Conservation (phyloP, 2,113 vertebrate genomes). For the Periophthalmodon schlosseri region DNA sequence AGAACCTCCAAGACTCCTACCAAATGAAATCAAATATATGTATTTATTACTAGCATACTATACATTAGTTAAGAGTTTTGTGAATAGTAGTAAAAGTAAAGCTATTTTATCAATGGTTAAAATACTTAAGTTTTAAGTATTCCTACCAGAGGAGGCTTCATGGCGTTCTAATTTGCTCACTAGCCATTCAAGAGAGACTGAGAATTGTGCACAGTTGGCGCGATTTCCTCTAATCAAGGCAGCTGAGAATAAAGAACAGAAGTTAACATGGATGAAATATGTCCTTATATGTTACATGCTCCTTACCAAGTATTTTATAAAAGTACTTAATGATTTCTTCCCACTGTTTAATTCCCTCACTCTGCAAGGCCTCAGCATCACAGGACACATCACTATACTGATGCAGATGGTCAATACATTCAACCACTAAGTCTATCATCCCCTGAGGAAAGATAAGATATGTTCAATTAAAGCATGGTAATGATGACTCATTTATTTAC, state of each 20-base stretch:
- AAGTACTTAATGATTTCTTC: slow-evolving; percentile 85
- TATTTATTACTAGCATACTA: not conserved
- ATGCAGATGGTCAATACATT: slow-evolving; percentile 91
- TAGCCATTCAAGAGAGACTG: slow-evolving; percentile 90
- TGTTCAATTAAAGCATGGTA: not conserved
- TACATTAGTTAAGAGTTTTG: too few relatives aligned
- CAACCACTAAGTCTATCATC: slow-evolving; percentile 88
- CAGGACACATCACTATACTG: slow-evolving; percentile 82
- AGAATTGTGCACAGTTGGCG: slow-evolving; percentile 93
- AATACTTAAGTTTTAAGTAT: too few relatives aligned
- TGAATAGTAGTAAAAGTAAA: not conserved
- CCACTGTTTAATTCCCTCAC: slow-evolving; percentile 85
- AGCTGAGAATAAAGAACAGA: slow-evolving; percentile 67
- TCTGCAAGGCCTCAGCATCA: slow-evolving; percentile 83
- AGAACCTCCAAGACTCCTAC: slow-evolving; percentile 93
- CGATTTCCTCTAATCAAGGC: slow-evolving; percentile 90
- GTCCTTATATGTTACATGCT: not conserved
- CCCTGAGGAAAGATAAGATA: slow-evolving; percentile 75
- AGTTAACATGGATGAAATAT: not conserved
- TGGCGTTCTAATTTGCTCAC: slow-evolving; percentile 88
- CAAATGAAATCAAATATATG: not conserved
- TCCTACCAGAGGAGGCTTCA: slow-evolving; percentile 90
- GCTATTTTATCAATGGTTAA: not conserved
- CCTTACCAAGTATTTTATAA: slow-evolving; percentile 92
- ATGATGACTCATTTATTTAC: not conserved